Percentiles rank a stretch among this genome's conserved stretches.
Conservation (phyloP, 2,113 vertebrate genomes). For the Melanerpes aurifrons region DNA sequence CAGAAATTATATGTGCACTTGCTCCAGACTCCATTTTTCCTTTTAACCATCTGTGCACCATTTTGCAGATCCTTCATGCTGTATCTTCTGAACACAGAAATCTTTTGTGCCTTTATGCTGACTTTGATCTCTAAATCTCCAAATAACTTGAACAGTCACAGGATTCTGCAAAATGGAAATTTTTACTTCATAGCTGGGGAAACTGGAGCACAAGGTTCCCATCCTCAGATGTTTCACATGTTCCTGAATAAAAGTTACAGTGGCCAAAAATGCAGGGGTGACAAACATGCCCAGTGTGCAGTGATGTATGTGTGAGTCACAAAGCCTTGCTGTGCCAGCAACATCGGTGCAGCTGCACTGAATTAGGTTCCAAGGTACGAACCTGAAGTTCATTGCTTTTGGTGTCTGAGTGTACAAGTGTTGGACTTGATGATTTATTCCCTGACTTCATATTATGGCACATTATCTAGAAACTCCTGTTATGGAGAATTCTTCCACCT, state of each 20-base stretch:
- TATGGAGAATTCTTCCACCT: background rate
- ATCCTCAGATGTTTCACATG: background rate
- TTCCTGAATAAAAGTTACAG: background rate
- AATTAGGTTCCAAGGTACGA: background rate
- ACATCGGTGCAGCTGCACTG: background rate
- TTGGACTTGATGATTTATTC: background rate
- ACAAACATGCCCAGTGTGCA: background rate
- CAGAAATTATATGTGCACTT: background rate
- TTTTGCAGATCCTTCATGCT: background rate
- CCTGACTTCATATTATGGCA: background rate
- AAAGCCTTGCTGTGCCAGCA: background rate
- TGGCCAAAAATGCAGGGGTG: background rate
- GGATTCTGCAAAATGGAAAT: background rate
- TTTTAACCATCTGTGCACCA: conserved; percentile 1
- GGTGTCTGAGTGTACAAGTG: background rate
- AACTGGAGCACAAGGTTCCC: background rate
- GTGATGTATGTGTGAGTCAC: background rate
- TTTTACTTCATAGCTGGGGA: background rate
- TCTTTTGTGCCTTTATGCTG: background rate
- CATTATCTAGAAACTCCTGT: background rate
- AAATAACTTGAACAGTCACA: background rate
- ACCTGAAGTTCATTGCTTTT: background rate
- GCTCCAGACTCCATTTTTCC: background rate
- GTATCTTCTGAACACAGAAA: background rate
- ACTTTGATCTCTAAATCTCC: background rate